Base-by-base conservation (phyloP, 92 coral and sea anemone genomes). In the Paramuricea clavata region DNA sequence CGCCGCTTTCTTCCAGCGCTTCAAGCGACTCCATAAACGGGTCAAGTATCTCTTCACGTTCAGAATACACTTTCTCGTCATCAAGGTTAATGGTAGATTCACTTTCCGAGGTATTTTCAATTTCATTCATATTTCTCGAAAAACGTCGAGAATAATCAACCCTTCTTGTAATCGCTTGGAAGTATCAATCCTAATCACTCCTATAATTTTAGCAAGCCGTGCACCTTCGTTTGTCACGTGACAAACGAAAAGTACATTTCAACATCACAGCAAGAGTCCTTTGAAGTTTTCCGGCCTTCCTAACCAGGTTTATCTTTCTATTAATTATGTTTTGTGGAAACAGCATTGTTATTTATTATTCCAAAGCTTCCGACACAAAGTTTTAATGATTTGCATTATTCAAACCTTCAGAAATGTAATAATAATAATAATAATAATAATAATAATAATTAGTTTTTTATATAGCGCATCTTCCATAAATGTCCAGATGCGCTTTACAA, bases 231-330 rank as follows among this genome's bases (percentile, higher is more conserved):
- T 13, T 56, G 15, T 21, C 64, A 56, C 64, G 64, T 56, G 64
- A 56, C 64, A 56, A 17, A 6, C 54, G 15, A 49, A 49, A 49
- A 43, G 17, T 11, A 56, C 9, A 3, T 16, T 56, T 56, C 64
- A 56, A 56, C 64, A 56, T 56, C 26, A 13, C 16, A 21, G 64
- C 64, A 21, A n/a, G 7, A 56, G 15, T 13, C 64, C 26, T 56
- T 56, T 56, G 64, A 56, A 15, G 64, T 56, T 56, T 3, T 13
- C 64, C 64, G 64, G 64, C 64, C 64, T 56, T 56, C 64, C 64
- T 56, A 56, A 56, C 64, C 64, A 56, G 8, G 64, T 56, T n/a
- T n/a, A 8, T 16, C 6, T 52, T 56, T 56, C 21, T 56, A 0
- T 16, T 0, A 56, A 56, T n/a, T 56, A 56, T 56, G n/a, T n/a